Percentiles rank a stretch among this genome's conserved stretches.
These are phyloP conservation scores for Nezara viridula DNA, from an alignment of 2,888 invertebrate species.

Conservation along the genomic window DNA sequence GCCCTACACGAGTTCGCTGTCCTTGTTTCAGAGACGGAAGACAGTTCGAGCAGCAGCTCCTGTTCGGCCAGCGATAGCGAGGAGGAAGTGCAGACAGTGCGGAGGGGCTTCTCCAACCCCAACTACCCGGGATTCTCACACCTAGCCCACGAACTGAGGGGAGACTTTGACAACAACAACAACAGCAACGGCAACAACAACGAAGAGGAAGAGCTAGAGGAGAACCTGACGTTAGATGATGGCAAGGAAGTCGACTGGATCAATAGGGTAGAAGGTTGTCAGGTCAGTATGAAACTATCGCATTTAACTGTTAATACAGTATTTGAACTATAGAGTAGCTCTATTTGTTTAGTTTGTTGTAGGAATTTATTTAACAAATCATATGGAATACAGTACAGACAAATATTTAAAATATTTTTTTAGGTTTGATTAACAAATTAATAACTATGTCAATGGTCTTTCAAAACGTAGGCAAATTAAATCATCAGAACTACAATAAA, in stretches of 20 bases:
- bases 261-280: constrained; percentile 57
- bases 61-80: constrained; percentile 64
- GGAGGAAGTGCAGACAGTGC: constrained; percentile 61
- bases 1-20: background rate
- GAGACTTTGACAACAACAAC: constrained; percentile 71
- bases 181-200: constrained; percentile 69
- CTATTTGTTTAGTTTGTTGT: background rate
- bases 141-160: constrained; percentile 79
- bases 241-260: constrained; percentile 61
- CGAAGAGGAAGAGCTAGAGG: constrained; percentile 69
- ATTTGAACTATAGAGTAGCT: background rate
- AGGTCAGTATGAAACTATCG: constrained; percentile 16
- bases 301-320: background rate
- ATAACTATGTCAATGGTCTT: too few relatives aligned
- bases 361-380: too few relatives aligned
- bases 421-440: too few relatives aligned
- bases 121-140: constrained; percentile 89
- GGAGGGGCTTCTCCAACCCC: constrained; percentile 81
- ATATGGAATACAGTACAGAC: too few relatives aligned
- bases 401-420: too few relatives aligned
- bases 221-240: constrained; percentile 65
- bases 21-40: constrained; percentile 57
- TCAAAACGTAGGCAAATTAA: too few relatives aligned
- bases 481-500: too few relatives aligned
- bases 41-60: constrained; percentile 62